A percentile compares a stretch with the other conserved stretches of the same genome.
These are phyloP conservation scores for Himalopsyche japonica DNA, from an alignment of 2,888 invertebrate species.

Conservation along the genomic window DNA sequence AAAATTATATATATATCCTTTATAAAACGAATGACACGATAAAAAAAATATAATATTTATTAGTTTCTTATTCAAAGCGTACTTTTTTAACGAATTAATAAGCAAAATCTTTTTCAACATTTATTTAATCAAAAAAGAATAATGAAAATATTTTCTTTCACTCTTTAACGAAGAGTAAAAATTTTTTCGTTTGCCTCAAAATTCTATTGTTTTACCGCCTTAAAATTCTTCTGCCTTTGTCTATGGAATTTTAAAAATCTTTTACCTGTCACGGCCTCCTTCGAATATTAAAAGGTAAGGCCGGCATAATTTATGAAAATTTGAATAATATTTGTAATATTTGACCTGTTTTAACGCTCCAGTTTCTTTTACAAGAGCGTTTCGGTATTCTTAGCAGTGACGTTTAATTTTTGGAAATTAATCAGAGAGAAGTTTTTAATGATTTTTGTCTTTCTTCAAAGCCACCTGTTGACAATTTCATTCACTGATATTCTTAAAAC, in stretches of 20 bases:
- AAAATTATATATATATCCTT: no score
- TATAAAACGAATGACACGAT: no score
- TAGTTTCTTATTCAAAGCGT: no score
- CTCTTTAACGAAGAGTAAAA: neutral
- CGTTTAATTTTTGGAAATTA: neutral
- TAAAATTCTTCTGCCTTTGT: neutral
- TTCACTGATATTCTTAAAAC: neutral
- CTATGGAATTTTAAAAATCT: neutral
- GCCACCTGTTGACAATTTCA: neutral
- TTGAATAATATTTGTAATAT: neutral
- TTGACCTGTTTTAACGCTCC: neutral
- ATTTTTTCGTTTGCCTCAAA: neutral
- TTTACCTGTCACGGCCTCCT: neutral
- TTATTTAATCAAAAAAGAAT: neutral
- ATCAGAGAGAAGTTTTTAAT: neutral
- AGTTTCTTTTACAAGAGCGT: neutral
- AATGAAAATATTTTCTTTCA: neutral
- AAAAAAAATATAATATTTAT: no score
- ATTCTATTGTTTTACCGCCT: neutral
- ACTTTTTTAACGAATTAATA: neutral
- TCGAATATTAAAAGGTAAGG: neutral
- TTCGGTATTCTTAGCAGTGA: neutral
- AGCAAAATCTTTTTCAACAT: neutral
- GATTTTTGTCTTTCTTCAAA: neutral
- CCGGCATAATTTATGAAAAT: neutral